Evolutionary conservation across 2,888 invertebrate species (phyloP).

Genomic region (Leucophora obtusa): DNA sequence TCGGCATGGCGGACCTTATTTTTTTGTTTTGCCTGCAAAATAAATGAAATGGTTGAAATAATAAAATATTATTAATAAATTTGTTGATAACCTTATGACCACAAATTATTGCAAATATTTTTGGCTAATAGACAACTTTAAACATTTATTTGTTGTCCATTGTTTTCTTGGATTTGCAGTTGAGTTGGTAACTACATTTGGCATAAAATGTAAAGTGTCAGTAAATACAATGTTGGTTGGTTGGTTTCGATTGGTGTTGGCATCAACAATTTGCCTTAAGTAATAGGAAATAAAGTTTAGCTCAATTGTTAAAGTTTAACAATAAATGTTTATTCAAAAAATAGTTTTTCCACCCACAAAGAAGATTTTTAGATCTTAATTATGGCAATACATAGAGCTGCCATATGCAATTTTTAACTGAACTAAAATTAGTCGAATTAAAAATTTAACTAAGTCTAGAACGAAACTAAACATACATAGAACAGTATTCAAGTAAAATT

Average conservation of each 20-base stretch:
- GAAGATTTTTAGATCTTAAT: slow-evolving; percentile 58
- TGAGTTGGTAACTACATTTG: slow-evolving; percentile 29
- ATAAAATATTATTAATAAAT: slow-evolving; percentile 65
- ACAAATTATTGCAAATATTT: slow-evolving; percentile 62
- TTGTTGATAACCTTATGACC: slow-evolving; percentile 64
- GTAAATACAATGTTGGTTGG: slow-evolving; percentile 49
- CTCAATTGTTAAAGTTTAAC: slow-evolving; percentile 33
- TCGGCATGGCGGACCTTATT: no score
- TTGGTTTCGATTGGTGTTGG: slow-evolving; percentile 35
- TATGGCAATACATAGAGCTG: slow-evolving; percentile 32
- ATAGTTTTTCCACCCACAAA: slow-evolving; percentile 41
- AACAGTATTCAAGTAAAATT: no score
- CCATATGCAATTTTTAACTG: no score
- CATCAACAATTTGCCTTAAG: slow-evolving; percentile 45
- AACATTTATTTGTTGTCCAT: slow-evolving; percentile 55
- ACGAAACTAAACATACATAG: no score
- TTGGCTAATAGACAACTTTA: slow-evolving; percentile 59
- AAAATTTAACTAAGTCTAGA: no score
- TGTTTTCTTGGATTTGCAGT: slow-evolving; percentile 19
- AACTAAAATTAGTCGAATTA: no score
- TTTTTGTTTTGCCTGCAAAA: neutral
- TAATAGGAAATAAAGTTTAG: slow-evolving; percentile 45
- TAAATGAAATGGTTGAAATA: slow-evolving; percentile 45
- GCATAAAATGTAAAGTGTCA: slow-evolving; percentile 61
- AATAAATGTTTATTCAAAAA: slow-evolving; percentile 30